Percentiles rank a stretch among this genome's conserved stretches.
These are phyloP conservation scores for Eretmocerus hayati DNA, from an alignment of 2,888 invertebrate species.

Conservation along the genomic window DNA sequence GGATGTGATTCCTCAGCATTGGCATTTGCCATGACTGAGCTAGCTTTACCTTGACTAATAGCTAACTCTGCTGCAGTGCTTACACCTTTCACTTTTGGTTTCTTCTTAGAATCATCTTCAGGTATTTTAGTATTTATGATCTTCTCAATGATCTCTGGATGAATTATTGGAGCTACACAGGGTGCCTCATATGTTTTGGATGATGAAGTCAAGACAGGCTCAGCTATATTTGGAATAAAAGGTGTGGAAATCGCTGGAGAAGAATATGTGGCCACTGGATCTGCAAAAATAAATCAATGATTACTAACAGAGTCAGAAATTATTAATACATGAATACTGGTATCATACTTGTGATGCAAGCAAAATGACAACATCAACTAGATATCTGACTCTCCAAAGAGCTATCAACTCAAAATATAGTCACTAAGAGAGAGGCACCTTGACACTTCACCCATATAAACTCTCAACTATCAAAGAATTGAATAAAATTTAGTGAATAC, in stretches of 20 bases:
- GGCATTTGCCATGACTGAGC: conserved; percentile 45
- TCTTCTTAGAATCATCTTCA: conserved; percentile 47
- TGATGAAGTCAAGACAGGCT: conserved; percentile 42
- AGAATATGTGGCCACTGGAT: conserved; percentile 41
- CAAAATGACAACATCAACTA: no score
- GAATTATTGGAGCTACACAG: conserved; percentile 37
- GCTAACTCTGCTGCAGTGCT: conserved; percentile 59
- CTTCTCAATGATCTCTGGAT: conserved; percentile 43
- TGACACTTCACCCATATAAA: no score
- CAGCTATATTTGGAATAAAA: conserved; percentile 39
- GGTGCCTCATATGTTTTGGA: conserved; percentile 46
- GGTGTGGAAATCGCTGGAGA: conserved; percentile 43
- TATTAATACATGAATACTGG: no score
- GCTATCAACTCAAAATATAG: no score
- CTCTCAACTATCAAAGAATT: no score
- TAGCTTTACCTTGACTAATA: conserved; percentile 55
- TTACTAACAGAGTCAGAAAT: no score
- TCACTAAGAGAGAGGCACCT: no score
- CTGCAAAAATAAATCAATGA: conserved; percentile 25
- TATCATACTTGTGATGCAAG: no score
- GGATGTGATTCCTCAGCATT: conserved; percentile 42
- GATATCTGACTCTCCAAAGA: no score
- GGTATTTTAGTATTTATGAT: conserved; percentile 44
- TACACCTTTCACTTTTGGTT: conserved; percentile 59
- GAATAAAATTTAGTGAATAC: no score